Evolutionary conservation across 2,797 vertebrate genomes (phyloP).

Genomic region (Labeo calbasu): DNA sequence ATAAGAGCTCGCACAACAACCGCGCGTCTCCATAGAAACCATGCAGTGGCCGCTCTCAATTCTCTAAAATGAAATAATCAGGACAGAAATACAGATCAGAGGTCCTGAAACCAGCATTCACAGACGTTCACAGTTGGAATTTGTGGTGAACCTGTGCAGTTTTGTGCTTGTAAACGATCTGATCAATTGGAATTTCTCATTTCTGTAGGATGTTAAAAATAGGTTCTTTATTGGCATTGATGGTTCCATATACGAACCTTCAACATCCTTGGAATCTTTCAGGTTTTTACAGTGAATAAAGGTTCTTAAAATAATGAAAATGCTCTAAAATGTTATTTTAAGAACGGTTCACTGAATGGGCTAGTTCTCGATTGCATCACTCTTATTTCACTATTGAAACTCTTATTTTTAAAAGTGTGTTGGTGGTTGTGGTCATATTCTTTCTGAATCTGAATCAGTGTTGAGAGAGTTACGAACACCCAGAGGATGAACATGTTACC

Average conservation of each 20-base stretch:
- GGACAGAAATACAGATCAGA: slow-evolving; percentile 2
- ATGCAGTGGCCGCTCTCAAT: slow-evolving; percentile 18
- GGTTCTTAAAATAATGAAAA: not conserved
- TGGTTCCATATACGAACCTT: not conserved
- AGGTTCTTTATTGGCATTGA: not conserved
- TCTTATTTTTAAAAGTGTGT: not conserved
- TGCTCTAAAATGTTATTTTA: not conserved
- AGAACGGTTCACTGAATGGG: not conserved
- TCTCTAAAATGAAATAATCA: slow-evolving; percentile 13
- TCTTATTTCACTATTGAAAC: not conserved
- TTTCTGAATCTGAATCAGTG: not conserved
- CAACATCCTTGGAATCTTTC: not conserved
- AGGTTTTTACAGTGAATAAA: not conserved
- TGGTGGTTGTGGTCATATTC: not conserved
- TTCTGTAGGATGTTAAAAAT: not conserved
- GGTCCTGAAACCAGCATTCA: not conserved
- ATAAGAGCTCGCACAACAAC: slow-evolving; percentile 38
- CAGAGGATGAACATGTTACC: not conserved
- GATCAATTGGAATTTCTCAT: not conserved
- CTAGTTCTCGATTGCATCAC: not conserved
- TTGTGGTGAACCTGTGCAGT: not conserved
- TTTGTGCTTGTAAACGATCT: no score
- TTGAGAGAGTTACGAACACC: not conserved
- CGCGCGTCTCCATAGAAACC: slow-evolving; percentile 58
- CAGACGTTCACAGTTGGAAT: not conserved